Evolutionary conservation across 2,888 invertebrate species (phyloP).

Genomic region (Alsophila aescularia): DNA sequence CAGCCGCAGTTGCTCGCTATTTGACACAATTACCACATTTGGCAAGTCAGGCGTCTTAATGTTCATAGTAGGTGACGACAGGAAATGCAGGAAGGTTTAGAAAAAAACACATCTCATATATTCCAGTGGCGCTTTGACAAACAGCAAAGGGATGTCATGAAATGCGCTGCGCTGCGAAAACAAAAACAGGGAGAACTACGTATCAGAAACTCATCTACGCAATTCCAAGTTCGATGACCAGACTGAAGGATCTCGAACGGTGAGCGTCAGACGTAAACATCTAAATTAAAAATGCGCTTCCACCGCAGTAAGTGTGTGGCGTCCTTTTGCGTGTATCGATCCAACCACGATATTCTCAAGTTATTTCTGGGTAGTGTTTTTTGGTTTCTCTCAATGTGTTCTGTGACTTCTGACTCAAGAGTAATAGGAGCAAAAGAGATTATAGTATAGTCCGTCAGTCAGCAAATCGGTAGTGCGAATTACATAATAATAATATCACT

Average conservation of each 20-base stretch:
- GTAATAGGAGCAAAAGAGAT: background rate
- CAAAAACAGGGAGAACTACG: background rate
- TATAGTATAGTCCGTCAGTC: background rate
- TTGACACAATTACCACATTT: too few species aligned
- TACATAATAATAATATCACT: too few species aligned
- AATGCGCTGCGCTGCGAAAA: too few species aligned
- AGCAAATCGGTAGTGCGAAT: background rate
- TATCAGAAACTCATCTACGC: slow-evolving; percentile 4
- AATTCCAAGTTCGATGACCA: slow-evolving; percentile 31
- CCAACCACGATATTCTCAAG: slow-evolving; percentile 31
- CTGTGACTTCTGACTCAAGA: slow-evolving; percentile 6
- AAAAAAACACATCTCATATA: too few species aligned
- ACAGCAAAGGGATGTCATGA: too few species aligned
- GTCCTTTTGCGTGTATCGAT: slow-evolving; percentile 34
- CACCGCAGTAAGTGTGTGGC: slow-evolving; percentile 6
- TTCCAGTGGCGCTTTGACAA: too few species aligned
- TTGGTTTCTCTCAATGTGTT: slow-evolving; percentile 20
- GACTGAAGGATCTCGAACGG: slow-evolving; percentile 11
- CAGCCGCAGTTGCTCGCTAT: too few species aligned
- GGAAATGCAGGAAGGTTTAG: too few species aligned
- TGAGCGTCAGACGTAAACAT: slow-evolving; percentile 28
- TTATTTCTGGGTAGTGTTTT: slow-evolving; percentile 29
- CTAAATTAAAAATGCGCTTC: slow-evolving; percentile 17
- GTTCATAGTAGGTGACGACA: too few species aligned
- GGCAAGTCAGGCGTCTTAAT: too few species aligned